Percentiles rank a stretch among this genome's conserved stretches.
phyloP scores from a whole-genome alignment of 2,797 vertebrate genomes.

The Pogonophryne albipinna region DNA sequence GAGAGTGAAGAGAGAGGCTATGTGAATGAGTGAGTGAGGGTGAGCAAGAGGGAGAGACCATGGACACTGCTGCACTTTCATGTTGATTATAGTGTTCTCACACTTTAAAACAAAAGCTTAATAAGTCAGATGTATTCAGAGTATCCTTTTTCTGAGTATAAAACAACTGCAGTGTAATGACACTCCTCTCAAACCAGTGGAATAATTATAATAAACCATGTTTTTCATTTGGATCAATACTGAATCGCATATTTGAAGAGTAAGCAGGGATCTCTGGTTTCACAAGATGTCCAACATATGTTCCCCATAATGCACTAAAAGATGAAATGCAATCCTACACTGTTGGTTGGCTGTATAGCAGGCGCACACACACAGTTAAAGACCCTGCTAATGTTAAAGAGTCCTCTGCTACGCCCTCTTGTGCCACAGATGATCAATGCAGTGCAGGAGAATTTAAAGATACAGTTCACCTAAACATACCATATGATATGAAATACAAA shows the following conservation, averaged over 20 bases:
- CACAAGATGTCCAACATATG: background rate
- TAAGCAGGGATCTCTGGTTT: background rate
- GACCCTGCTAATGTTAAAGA: background rate
- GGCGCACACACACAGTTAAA: background rate
- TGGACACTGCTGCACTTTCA: background rate
- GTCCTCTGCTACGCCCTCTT: conserved; percentile 32
- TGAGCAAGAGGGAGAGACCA: background rate
- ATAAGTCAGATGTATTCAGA: background rate
- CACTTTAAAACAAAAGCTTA: background rate
- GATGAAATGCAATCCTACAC: background rate
- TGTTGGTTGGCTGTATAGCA: background rate
- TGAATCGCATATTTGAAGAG: background rate
- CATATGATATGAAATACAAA: background rate
- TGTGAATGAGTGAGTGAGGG: background rate
- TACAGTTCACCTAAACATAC: conserved; percentile 7
- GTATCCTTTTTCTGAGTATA: background rate
- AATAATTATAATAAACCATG: background rate
- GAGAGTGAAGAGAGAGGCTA: conserved; percentile 6
- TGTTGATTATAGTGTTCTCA: background rate
- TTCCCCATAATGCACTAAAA: conserved; percentile 9
- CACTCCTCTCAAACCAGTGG: background rate
- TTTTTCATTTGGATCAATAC: background rate
- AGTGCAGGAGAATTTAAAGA: conserved; percentile 18
- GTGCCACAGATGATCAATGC: conserved; percentile 19
- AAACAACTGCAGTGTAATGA: background rate